phyloP scores from a whole-genome alignment of 2,797 vertebrate species.

The Aselliscus stoliczkanus region DNA sequence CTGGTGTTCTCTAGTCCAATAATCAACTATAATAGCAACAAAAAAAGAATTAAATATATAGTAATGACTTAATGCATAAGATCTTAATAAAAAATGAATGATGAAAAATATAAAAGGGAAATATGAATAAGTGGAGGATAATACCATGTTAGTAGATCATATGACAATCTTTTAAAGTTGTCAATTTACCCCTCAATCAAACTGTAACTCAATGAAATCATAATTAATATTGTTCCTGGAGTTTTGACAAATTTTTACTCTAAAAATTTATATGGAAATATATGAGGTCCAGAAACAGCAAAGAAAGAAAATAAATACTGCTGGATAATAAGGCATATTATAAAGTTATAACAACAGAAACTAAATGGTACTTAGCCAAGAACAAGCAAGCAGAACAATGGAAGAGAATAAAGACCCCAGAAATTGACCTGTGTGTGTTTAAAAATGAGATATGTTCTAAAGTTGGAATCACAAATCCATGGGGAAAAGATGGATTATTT shows the following conservation, averaged over 20 bases:
- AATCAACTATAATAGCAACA: background rate
- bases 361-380: background rate
- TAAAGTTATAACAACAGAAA: background rate
- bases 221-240: background rate
- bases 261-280: background rate
- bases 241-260: background rate
- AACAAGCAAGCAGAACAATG: background rate
- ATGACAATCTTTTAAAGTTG: background rate
- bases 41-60: background rate
- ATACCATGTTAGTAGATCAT: background rate
- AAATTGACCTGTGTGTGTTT: background rate
- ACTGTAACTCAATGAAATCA: background rate
- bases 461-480: background rate
- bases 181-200: background rate
- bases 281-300: background rate
- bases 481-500: background rate
- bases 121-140: background rate
- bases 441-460: background rate
- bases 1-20: background rate
- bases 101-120: background rate
- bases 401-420: background rate
- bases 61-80: background rate
- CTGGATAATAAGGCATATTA: background rate
- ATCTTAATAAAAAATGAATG: background rate
- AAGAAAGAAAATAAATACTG: background rate